Evolutionary conservation across 2,888 invertebrate genomes (phyloP), one percentile per base, ranked within the genome.

Genomic region (Troides helena): DNA sequence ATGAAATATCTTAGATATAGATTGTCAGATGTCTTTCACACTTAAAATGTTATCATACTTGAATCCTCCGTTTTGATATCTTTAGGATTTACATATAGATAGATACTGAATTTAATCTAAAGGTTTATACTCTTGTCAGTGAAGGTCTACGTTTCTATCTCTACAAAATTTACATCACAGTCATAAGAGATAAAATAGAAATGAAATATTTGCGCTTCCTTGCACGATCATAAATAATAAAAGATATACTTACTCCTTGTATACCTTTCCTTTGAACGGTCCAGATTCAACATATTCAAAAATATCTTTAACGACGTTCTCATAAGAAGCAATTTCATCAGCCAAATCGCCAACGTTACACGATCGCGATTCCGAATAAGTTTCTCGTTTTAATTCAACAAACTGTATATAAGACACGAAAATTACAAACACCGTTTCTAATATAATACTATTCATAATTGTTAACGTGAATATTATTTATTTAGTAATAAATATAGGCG

Each of bases 301-400:
- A 76, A 95, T 95, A 75, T 82, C 81, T 68, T 88, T 79, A 0
- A 94, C 94, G 14, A 90, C 81, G 1, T 85, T 79, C 58, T 92
- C 84, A 78, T 95, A 95, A 23, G 93, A 89, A 43, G 90, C 88
- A 73, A 96, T 95, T 88, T 96, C 95, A 1, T 89, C 77, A 0
- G 81, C 81, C 61, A 89, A 77, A 10, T 72, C 72, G n/a, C 70
- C 81, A 56, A 86, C 72, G 75, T 83, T 77, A 77, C 87, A 87
- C 7, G 73, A 73, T 17, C 78, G 80, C 46, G 75, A 62, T 67
- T 81, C 77, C 2, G 75, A 74, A 68, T 81, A 80, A 25, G 73
- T 70, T 66, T 77, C 75, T 65, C 71, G 74, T 70, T 73, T 76
- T 64, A 72, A 75, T 46, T 75, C 73, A 58, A 68, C 75, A 76